Evolutionary conservation across 2,797 vertebrate genomes (phyloP), one percentile per base, ranked within the genome.

Genomic region (Enteromius radiatus): DNA sequence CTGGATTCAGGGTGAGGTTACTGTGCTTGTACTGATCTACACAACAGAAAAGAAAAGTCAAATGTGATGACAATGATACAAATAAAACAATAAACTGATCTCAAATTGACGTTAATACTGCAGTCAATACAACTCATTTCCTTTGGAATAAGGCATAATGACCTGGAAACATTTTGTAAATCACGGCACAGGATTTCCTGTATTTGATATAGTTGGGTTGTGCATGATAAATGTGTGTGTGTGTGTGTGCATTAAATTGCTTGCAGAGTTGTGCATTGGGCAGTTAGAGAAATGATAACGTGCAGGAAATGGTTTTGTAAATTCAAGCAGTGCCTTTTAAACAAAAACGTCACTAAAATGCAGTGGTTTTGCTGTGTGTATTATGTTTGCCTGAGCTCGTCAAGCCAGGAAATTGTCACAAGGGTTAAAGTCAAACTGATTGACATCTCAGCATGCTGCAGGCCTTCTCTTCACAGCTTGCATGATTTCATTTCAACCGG

Each of bases 121-220:
- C 14, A 76, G 47, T 68, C n/a, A 45, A 47, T 43, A 45, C 28
- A 47, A 49, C 38, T 19, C 15, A 38, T 77, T 76, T 83, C 74
- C 81, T 77, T 2, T 47, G 14, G 52, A 10, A 54, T 1, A 28
- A 67, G n/a, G 23, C 59, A 56, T 61, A 75, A 23, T 31, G 80
- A 76, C 80, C 73, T 76, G 63, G 71, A 76, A 82, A 47, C 59
- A 54, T 41, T 82, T 41, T 45, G 71, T 67, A 43, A 41, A 63
- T 75, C 80, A 82, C 76, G 47, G n/a, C 70, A 75, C 80, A 67
- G 70, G 71, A 82, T 82, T 76, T 68, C 71, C 71, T 82, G 33
- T 33, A 67, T 82, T 64, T 19, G 63, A 82, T 68, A 59, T 67
- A 43, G 80, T 75, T 67, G 23, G 19, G 61, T 67, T 54, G 43